Evolutionary conservation across 1,140 invertebrate species (phyloP).

Genomic region (Conus ventricosus): DNA sequence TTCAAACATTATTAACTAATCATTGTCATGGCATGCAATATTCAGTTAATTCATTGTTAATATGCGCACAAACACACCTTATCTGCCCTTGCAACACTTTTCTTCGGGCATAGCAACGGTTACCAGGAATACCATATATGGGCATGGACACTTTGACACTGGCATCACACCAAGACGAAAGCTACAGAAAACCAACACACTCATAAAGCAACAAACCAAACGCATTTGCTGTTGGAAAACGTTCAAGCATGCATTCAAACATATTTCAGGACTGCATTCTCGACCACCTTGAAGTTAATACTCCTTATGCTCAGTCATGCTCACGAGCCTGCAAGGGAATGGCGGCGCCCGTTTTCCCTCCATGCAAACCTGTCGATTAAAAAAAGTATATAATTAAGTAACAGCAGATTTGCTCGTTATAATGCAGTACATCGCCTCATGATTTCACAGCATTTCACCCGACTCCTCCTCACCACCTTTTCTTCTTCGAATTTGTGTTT

Average conservation of each 20-base stretch:
- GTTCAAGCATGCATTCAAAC: neutral
- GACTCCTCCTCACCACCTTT: neutral
- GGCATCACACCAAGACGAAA: neutral
- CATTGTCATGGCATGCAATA: too few species aligned
- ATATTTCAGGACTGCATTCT: neutral
- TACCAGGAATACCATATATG: slow-evolving; percentile 22
- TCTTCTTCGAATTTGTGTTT: neutral
- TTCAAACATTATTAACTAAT: too few species aligned
- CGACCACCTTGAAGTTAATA: neutral
- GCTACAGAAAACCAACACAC: neutral
- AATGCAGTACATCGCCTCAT: neutral
- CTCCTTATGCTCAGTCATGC: neutral
- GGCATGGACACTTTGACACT: neutral
- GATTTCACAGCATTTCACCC: slow-evolving; percentile 6
- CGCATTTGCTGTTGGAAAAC: neutral
- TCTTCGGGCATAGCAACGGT: slow-evolving; percentile 20
- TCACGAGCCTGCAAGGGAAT: neutral
- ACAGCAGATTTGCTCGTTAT: too few species aligned
- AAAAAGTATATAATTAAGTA: neutral
- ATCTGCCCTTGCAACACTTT: neutral
- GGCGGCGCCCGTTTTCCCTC: slow-evolving; percentile 12
- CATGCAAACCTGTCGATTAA: slow-evolving; percentile 6
- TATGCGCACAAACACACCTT: neutral
- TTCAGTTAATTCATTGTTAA: too few species aligned
- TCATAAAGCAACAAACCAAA: slow-evolving; percentile 1